These are phyloP conservation scores for Drosophila dunni DNA, from an alignment of 1,140 invertebrate genomes.

Conservation along the genomic window DNA sequence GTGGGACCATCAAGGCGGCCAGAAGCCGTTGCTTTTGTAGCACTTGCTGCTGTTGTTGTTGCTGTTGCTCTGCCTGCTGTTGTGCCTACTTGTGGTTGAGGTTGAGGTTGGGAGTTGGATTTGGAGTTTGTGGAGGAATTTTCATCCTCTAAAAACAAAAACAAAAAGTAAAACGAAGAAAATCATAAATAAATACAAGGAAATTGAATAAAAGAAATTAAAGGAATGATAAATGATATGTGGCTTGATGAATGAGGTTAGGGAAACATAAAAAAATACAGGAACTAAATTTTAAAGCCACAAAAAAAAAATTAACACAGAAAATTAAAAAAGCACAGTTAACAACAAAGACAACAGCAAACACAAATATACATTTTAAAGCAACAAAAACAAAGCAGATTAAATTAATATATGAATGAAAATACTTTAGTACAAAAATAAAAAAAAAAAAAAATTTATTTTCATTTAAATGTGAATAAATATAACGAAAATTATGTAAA, in stretches of 20 bases:
- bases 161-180: constrained; percentile 32
- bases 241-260: not conserved
- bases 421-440: no score
- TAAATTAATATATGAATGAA: not conserved
- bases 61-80: constrained; percentile 17
- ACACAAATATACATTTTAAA: not conserved
- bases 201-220: constrained; percentile 21
- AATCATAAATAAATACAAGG: constrained; percentile 38
- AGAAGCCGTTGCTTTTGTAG: constrained; percentile 19
- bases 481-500: no score
- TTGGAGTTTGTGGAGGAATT: constrained; percentile 61
- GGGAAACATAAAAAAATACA: not conserved
- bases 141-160: constrained; percentile 59
- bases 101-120: constrained; percentile 45
- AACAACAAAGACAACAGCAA: constrained; percentile 1
- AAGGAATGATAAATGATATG: not conserved
- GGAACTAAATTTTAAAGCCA: not conserved
- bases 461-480: not conserved
- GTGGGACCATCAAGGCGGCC: constrained; percentile 23
- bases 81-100: constrained; percentile 52
- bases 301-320: not conserved
- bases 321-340: not conserved
- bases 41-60: constrained; percentile 9
- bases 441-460: not conserved
- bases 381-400: not conserved